A percentile compares a stretch with the other conserved stretches of the same genome.
Conservation (phyloP, 2,113 vertebrate species). For the Beaufortia kweichowensis region DNA sequence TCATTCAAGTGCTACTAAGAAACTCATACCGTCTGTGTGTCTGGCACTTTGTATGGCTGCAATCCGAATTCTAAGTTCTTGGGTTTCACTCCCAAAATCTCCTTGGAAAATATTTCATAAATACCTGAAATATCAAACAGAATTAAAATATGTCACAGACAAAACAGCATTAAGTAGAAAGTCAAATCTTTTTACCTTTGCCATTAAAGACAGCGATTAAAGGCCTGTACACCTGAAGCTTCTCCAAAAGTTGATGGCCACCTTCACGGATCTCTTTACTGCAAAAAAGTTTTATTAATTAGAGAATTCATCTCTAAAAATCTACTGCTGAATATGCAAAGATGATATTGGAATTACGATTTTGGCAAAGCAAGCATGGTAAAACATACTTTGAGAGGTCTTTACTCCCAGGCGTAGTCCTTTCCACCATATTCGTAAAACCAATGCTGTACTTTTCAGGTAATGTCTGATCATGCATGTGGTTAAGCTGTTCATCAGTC, state of each 20-base stretch:
- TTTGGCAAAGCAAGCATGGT: neutral
- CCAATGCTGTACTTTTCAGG: slow-evolving; percentile 93
- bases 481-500: slow-evolving; percentile 88
- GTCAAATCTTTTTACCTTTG: slow-evolving; percentile 82
- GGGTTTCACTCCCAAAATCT: slow-evolving; percentile 94
- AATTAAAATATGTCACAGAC: neutral
- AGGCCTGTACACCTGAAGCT: slow-evolving; percentile 93
- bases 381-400: slow-evolving; percentile 88
- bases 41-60: slow-evolving; percentile 94
- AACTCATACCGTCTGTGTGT: slow-evolving; percentile 88
- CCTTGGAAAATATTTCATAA: slow-evolving; percentile 99
- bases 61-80: slow-evolving; percentile 97
- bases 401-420: slow-evolving; percentile 97
- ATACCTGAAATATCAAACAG: slow-evolving; percentile 79
- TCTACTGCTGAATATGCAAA: too few species aligned
- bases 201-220: slow-evolving; percentile 97
- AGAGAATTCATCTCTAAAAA: too few species aligned
- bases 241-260: slow-evolving; percentile 92
- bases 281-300: slow-evolving; percentile 47
- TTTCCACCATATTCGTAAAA: slow-evolving; percentile 98
- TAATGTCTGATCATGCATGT: slow-evolving; percentile 88
- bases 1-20: neutral
- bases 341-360: neutral
- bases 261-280: slow-evolving; percentile 99
- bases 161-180: too few species aligned